Evolutionary conservation across 2,797 vertebrate species (phyloP), one percentile per base, ranked within the genome.

Genomic region (Leucoraja ocellata): DNA sequence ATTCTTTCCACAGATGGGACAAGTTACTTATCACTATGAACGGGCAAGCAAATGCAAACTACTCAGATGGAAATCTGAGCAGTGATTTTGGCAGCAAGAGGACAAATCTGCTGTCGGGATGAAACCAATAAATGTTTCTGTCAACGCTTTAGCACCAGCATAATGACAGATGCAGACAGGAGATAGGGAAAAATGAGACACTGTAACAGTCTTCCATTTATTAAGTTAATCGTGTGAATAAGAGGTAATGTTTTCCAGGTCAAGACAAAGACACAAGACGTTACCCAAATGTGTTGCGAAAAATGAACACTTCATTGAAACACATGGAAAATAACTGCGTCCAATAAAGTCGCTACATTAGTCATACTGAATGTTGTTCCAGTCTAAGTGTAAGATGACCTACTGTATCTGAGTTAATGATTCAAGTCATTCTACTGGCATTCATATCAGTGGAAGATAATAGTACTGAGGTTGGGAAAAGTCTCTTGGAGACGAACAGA

Each of bases 21-120:
- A 76, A 76, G 90, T 76, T 92, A 92, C 73, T 76, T 92, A 76
- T 92, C 90, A 92, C 13, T 76, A 28, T 28, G 58, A 91, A 1
- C 36, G 46, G 68, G 71, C 90, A 91, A 46, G 39, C 71, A 28
- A 74, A 54, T 39, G 13, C 36, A 54, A 73, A 74, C 68, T 14
- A 92, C 68, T 74, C 9, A 16, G 90, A 92, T 54, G 39, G 71
- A 92, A 76, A 92, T 92, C 90, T 39, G 54, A 76, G 73, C 90
- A 92, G 71, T 92, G 68, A 76, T 92, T 92, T 92, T 92, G 90
- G 90, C 90, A 92, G 16, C 76, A 39, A 76, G 73, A 39, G 71
- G 71, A 23, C 74, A 92, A 76, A 74, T 92, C 16, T 92, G 90
- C 90, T 23, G 11, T 92, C 73, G 58, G 90, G 90, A 92, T 92